phyloP scores from a whole-genome alignment of 2,113 vertebrate genomes.

The Camarhynchus parvulus region DNA sequence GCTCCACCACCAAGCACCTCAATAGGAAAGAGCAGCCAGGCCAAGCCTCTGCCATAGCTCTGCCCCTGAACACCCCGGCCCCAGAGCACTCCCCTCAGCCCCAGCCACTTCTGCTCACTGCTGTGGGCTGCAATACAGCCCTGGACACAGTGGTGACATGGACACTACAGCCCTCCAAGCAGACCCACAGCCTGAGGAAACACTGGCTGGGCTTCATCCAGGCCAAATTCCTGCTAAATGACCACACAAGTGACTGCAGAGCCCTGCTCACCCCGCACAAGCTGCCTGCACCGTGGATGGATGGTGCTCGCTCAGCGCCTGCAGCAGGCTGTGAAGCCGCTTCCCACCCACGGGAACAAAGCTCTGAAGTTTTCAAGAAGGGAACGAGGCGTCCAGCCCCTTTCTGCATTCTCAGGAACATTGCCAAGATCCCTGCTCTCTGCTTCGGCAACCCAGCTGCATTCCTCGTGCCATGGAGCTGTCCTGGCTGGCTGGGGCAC shows the following conservation, averaged over 20 bases:
- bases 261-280: neutral
- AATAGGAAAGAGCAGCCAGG: neutral
- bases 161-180: neutral
- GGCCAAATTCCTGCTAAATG: neutral
- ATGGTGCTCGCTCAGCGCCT: neutral
- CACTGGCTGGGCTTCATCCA: neutral
- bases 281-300: neutral
- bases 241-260: neutral
- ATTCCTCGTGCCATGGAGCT: neutral
- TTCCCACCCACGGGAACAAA: conserved; percentile 40
- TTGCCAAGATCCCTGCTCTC: conserved; percentile 12
- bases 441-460: neutral
- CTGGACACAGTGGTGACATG: rapidly evolving
- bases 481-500: neutral
- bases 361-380: conserved; percentile 48
- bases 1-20: neutral
- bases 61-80: neutral
- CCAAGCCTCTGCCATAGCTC: neutral
- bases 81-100: neutral
- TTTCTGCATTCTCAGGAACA: neutral
- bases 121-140: neutral
- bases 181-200: neutral
- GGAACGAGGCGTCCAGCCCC: conserved; percentile 20
- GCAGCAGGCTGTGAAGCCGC: neutral
- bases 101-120: neutral